A percentile compares a stretch with the other conserved stretches of the same genome.
phyloP scores from a whole-genome alignment of 2,888 invertebrate genomes.

The Pasiphila rectangulata region DNA sequence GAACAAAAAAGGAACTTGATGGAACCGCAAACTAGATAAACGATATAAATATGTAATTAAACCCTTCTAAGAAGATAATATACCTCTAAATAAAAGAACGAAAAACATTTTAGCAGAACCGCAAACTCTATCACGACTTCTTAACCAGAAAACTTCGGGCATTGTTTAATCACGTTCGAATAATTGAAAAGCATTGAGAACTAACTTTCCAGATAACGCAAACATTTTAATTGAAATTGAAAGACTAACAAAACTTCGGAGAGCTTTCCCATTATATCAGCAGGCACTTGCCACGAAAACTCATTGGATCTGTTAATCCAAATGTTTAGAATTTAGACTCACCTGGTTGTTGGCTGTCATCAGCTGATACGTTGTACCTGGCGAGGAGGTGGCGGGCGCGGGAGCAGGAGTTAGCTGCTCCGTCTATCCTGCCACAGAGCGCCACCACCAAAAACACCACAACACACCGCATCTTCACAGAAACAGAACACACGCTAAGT shows the following conservation, averaged over 20 bases:
- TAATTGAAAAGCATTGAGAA: not conserved
- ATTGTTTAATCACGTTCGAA: too few relatives aligned
- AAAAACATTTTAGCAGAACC: too few relatives aligned
- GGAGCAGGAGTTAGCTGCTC: slow-evolving; percentile 59
- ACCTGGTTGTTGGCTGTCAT: slow-evolving; percentile 72
- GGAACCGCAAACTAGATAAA: too few relatives aligned
- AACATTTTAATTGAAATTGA: slow-evolving; percentile 17
- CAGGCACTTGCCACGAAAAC: slow-evolving; percentile 24
- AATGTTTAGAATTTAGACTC: slow-evolving; percentile 47
- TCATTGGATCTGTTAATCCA: slow-evolving; percentile 18
- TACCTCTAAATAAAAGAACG: not conserved
- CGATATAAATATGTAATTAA: too few relatives aligned
- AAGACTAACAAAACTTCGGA: slow-evolving; percentile 24
- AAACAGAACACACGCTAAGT: slow-evolving; percentile 26
- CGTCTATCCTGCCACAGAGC: slow-evolving; percentile 50
- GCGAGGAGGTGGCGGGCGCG: slow-evolving; percentile 63
- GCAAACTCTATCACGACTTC: too few relatives aligned
- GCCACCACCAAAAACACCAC: slow-evolving; percentile 59
- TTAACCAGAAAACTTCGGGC: too few relatives aligned
- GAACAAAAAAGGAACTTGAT: too few relatives aligned
- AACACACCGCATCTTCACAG: slow-evolving; percentile 73
- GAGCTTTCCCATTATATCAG: slow-evolving; percentile 28
- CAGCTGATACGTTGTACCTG: slow-evolving; percentile 74
- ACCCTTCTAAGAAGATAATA: too few relatives aligned
- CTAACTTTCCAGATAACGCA: not conserved